Evolutionary conservation across 2,113 vertebrate species (phyloP), one percentile per base, ranked within the genome.

Genomic region (Pyrgilauda ruficollis): DNA sequence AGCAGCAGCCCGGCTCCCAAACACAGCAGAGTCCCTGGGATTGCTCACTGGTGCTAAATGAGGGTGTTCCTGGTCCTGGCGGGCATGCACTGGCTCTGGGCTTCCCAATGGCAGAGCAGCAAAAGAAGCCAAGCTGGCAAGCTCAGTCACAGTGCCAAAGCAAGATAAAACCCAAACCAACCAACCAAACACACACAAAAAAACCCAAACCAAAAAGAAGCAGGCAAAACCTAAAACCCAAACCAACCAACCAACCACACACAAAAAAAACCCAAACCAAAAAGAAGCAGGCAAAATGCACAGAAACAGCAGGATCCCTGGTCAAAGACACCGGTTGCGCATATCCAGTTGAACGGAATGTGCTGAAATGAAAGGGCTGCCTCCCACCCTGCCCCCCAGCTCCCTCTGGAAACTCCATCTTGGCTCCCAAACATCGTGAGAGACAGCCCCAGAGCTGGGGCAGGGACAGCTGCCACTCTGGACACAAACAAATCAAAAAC

Each of bases 251-350:
- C 16, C 43, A 44, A 44, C n/a, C n/a, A n/a, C n/a, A n/a, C n/a
- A 7, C 43, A 44, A 44, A 44, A 44, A 44, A 18, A 17, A 8
- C 11, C 39, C 16, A 61, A 62, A 13, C n/a, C 21, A 23, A 66
- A 44, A 37, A 44, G 49, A 35, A 35, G 39, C 20, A 30, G 49
- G 26, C 39, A 44, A 53, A 53, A 1, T 12, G 6, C 33, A 24
- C 6, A 64, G 76, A 35, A 55, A 24, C 5, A 53, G 26, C 31
- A 55, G 39, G 33, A 55, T 46, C 26, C 26, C n/a, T 24, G 39
- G 39, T 46, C 15, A 44, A 39, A 37, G 39, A 37, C 20, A 30
- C 12, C 0, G 0, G 15, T 61, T 15, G n/a, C 0, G 0, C 7
- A 3, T 11, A 18, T 28, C 47, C 75, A 17, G 24, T 23, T 13